These are phyloP conservation scores for Palythoa heliodiscus DNA, from an alignment of 92 coral and sea anemone species.

Conservation along the genomic window DNA sequence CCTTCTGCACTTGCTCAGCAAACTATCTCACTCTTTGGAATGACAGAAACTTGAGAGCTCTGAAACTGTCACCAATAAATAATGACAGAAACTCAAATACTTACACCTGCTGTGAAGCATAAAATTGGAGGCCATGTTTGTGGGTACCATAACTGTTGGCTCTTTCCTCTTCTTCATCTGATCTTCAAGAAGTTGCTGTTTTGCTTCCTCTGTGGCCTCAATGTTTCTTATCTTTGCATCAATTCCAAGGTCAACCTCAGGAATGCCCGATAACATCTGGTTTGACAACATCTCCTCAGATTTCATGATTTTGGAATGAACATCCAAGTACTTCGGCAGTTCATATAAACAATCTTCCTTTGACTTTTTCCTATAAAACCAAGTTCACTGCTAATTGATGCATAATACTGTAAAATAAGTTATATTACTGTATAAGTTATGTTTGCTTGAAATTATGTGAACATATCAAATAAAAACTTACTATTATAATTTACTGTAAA, in stretches of 20 bases:
- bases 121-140: conserved; percentile 96
- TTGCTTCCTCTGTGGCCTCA: conserved; percentile 98
- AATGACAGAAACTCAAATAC: conserved; percentile 29
- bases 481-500: too few species aligned
- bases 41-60: too few species aligned
- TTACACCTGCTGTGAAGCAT: conserved; percentile 97
- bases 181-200: conserved; percentile 82
- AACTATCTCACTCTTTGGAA: too few species aligned
- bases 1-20: too few species aligned
- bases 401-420: background rate
- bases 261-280: conserved; percentile 99
- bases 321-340: conserved; percentile 91
- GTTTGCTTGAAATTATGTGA: too few species aligned
- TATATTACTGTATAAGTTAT: background rate
- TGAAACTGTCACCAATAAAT: too few species aligned
- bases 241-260: conserved; percentile 97
- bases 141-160: conserved; percentile 97
- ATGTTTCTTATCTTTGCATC: conserved; percentile 95
- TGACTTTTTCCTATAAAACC: conserved; percentile 69
- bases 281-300: conserved; percentile 99
- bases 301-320: conserved; percentile 87
- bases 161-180: conserved; percentile 79
- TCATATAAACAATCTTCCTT: conserved; percentile 87
- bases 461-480: too few species aligned
- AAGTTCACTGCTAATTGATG: background rate